These are phyloP conservation scores for Drosophila flavopinicola DNA, from an alignment of 2,888 invertebrate species.

Conservation along the genomic window DNA sequence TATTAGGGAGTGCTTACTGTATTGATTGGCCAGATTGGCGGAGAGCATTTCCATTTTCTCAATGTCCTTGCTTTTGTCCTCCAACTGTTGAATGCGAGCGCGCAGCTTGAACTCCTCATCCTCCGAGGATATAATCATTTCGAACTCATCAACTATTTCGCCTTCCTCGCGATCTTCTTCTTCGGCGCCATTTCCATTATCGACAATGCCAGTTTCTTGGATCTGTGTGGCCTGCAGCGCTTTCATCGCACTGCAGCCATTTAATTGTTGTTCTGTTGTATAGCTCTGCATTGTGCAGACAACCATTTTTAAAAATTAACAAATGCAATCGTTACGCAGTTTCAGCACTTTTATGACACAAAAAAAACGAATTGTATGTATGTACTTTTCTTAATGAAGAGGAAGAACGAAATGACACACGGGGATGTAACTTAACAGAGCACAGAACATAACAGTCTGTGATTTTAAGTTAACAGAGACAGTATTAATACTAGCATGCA, in stretches of 20 bases:
- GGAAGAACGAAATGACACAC: slow-evolving; percentile 16
- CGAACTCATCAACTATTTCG: slow-evolving; percentile 83
- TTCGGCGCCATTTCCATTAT: slow-evolving; percentile 45
- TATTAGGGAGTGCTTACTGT: slow-evolving; percentile 64
- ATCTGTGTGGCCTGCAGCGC: slow-evolving; percentile 14
- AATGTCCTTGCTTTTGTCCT: slow-evolving; percentile 83
- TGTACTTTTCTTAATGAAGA: slow-evolving; percentile 26
- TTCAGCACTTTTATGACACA: slow-evolving; percentile 12
- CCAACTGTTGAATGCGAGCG: slow-evolving; percentile 82
- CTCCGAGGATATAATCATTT: slow-evolving; percentile 83
- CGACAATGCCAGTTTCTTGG: slow-evolving; percentile 25
- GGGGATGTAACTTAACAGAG: slow-evolving; percentile 17
- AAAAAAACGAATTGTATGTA: slow-evolving; percentile 15
- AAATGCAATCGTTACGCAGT: slow-evolving; percentile 4
- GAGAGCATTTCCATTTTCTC: slow-evolving; percentile 83
- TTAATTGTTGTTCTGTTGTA: slow-evolving; percentile 30
- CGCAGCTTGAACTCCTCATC: slow-evolving; percentile 83
- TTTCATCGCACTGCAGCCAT: no score
- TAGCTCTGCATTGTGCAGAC: slow-evolving; percentile 54
- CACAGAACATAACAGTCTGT: neutral
- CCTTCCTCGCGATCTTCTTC: slow-evolving; percentile 82
- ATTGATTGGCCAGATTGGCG: slow-evolving; percentile 72
- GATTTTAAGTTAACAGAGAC: no score
- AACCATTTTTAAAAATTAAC: slow-evolving; percentile 40
- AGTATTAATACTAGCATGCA: no score